Evolutionary conservation across 2,888 invertebrate genomes (phyloP).

Genomic region (Mimumesa dahlbomi): DNA sequence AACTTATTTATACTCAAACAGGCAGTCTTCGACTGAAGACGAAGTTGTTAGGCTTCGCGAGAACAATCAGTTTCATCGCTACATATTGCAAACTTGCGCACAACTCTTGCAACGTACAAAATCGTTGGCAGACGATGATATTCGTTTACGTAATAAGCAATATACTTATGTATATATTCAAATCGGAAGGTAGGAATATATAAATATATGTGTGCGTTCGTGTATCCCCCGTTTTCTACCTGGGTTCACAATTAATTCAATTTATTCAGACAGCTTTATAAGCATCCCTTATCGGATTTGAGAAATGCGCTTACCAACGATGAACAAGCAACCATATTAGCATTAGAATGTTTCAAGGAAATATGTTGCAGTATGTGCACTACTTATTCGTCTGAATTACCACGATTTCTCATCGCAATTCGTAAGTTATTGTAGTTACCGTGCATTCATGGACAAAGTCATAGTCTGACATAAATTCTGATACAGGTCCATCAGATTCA

Average conservation of each 20-base stretch:
- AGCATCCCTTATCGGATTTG: slow-evolving; percentile 76
- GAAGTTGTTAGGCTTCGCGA: slow-evolving; percentile 82
- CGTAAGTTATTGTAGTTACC: slow-evolving; percentile 73
- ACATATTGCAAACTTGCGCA: slow-evolving; percentile 81
- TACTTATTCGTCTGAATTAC: slow-evolving; percentile 75
- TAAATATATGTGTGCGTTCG: no score
- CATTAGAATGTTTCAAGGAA: slow-evolving; percentile 83
- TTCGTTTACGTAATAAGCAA: slow-evolving; percentile 65
- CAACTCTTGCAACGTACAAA: slow-evolving; percentile 79
- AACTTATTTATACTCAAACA: slow-evolving; percentile 59
- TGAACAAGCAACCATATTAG: slow-evolving; percentile 81
- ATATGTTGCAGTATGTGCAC: slow-evolving; percentile 77
- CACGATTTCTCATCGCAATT: slow-evolving; percentile 78
- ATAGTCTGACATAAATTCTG: no score
- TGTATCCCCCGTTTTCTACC: no score
- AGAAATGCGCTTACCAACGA: slow-evolving; percentile 83
- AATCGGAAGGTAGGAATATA: slow-evolving; percentile 72
- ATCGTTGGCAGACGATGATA: slow-evolving; percentile 72
- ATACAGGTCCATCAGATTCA: slow-evolving; percentile 22
- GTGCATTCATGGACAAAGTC: slow-evolving; percentile 19
- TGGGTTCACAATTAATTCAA: no score
- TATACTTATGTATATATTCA: slow-evolving; percentile 75
- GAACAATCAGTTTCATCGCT: slow-evolving; percentile 83
- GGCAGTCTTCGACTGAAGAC: slow-evolving; percentile 81
- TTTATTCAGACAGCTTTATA: slow-evolving; percentile 74